Evolutionary conservation across 2,888 invertebrate species (phyloP).

Genomic region (Parasteatoda lunata): DNA sequence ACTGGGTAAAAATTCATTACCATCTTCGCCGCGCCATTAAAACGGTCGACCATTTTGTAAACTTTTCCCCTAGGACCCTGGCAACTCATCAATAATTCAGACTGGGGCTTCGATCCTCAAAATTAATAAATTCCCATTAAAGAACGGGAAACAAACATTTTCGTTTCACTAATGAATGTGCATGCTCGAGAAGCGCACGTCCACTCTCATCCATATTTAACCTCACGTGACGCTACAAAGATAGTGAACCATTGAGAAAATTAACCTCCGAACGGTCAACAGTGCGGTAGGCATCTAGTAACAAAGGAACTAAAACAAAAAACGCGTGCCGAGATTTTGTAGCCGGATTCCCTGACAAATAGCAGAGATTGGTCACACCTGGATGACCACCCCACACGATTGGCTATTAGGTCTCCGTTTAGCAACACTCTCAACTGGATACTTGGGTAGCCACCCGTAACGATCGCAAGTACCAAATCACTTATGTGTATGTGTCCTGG

Average conservation of each 20-base stretch:
- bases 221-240: background rate
- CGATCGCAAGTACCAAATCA: conserved; percentile 51
- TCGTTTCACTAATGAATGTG: conserved; percentile 25
- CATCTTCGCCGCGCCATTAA: conserved; percentile 20
- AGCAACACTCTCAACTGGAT: conserved; percentile 61
- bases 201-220: conserved; percentile 57
- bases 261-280: conserved; percentile 42
- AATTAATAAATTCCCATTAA: conserved; percentile 62
- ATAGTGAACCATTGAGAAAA: conserved; percentile 32
- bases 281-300: conserved; percentile 7
- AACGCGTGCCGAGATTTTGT: conserved; percentile 66
- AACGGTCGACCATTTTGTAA: background rate
- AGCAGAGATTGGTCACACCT: conserved; percentile 59
- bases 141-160: conserved; percentile 56
- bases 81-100: conserved; percentile 48
- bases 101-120: conserved; percentile 17
- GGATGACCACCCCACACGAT: conserved; percentile 63
- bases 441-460: conserved; percentile 53
- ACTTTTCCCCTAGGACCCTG: background rate
- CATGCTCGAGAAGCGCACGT: background rate
- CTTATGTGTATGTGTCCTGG: conserved; percentile 14
- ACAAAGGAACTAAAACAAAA: conserved; percentile 16
- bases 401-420: conserved; percentile 64
- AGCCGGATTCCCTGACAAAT: conserved; percentile 59
- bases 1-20: conserved; percentile 58